Percentiles rank a stretch among this genome's conserved stretches.
These are phyloP conservation scores for Agonopterix heracliana DNA, from an alignment of 2,888 invertebrate genomes.

Conservation along the genomic window DNA sequence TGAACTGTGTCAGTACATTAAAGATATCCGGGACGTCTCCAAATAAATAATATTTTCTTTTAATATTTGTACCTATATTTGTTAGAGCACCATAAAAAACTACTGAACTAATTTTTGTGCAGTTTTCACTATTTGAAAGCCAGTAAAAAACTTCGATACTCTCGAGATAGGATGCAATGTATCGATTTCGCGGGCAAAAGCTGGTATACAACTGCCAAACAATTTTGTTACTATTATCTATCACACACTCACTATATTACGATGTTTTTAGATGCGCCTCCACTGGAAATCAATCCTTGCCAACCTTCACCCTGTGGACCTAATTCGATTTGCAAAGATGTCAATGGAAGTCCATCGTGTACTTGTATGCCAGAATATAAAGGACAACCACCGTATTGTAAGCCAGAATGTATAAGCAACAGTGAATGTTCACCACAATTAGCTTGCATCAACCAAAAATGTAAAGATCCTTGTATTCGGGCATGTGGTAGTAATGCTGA, in stretches of 20 bases:
- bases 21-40: no score
- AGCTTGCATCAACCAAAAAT: constrained; percentile 84
- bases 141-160: no score
- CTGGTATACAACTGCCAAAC: no score
- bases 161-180: no score
- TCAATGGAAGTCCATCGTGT: constrained; percentile 83
- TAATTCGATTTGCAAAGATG: constrained; percentile 82
- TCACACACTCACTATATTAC: background rate
- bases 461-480: constrained; percentile 83
- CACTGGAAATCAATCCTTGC: constrained; percentile 77
- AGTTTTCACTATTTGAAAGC: no score
- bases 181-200: no score
- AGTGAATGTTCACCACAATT: constrained; percentile 82
- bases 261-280: constrained; percentile 40
- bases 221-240: no score
- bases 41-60: no score
- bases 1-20: no score
- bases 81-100: no score
- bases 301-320: constrained; percentile 88
- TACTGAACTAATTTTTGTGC: no score
- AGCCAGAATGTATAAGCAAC: constrained; percentile 87
- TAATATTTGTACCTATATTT: no score
- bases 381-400: constrained; percentile 85
- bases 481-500: constrained; percentile 84
- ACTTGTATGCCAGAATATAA: constrained; percentile 81